phyloP scores from a whole-genome alignment of 2,113 vertebrate species.

The Atherinomorus stipes region DNA sequence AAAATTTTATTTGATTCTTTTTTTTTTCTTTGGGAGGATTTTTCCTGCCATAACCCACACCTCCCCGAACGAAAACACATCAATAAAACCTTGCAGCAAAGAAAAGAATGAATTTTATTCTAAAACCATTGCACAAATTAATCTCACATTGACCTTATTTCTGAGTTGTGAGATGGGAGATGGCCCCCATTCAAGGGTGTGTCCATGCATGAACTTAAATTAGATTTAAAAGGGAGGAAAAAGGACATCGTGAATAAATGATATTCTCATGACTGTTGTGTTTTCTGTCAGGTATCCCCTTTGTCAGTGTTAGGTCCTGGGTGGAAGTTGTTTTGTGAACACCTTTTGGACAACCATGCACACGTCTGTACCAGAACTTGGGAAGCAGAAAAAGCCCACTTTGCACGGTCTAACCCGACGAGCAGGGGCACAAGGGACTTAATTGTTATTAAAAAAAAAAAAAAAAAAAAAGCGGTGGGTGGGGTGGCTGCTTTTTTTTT shows the following conservation, averaged over 20 bases:
- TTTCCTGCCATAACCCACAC: not conserved
- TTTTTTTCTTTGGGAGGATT: no score
- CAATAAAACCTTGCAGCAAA: not conserved
- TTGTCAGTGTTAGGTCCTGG: not conserved
- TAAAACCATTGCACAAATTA: not conserved
- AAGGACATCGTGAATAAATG: slow-evolving; percentile 10
- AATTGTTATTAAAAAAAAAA: slow-evolving; percentile 37
- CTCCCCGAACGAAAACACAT: not conserved
- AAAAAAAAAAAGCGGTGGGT: slow-evolving; percentile 20
- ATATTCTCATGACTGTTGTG: not conserved
- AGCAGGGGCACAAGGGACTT: slow-evolving; percentile 27
- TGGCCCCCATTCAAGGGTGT: slow-evolving; percentile 60
- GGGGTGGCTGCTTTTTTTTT: slow-evolving; percentile 36
- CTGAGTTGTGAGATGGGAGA: slow-evolving; percentile 15
- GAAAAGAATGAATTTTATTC: not conserved
- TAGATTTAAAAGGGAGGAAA: slow-evolving; percentile 20
- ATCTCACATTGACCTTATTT: slow-evolving; percentile 38
- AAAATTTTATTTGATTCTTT: no score
- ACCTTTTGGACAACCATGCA: not conserved
- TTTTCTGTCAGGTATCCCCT: not conserved
- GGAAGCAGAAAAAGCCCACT: slow-evolving; percentile 30
- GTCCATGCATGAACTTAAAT: slow-evolving; percentile 51
- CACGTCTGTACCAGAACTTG: slow-evolving; percentile 4
- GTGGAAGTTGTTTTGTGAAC: slow-evolving; percentile 1
- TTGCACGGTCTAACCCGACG: slow-evolving; percentile 2